Evolutionary conservation across 2,797 vertebrate genomes (phyloP), one percentile per base, ranked within the genome.

Genomic region (Acanthornis magna): DNA sequence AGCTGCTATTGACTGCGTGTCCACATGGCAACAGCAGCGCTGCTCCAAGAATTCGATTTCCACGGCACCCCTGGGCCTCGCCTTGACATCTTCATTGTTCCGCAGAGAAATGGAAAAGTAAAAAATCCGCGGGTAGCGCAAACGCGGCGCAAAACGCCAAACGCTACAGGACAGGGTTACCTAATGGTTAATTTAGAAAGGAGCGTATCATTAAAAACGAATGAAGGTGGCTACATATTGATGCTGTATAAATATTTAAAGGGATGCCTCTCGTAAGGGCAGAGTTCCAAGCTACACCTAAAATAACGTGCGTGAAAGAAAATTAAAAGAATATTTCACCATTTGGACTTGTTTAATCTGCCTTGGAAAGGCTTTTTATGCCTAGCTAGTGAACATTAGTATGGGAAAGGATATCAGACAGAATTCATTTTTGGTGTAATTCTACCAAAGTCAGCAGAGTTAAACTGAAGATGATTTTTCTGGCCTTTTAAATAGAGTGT

Each of bases 11-110:
- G 97, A 98, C 97, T 91, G 97, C 95, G 94, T 97, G 96, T 95
- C 98, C 98, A 97, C 98, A 98, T 98, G 97, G 98, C 98, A 98
- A 99, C 98, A 93, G 93, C 76, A 54, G 89, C 90, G 93, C 78
- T 72, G 94, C 97, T 98, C 97, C 98, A 97, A 97, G 97, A 98
- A 97, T 98, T 96, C 90, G 23, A 98, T 98, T 98, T 98, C 96
- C 98, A 98, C 96, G 29, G 96, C 93, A 96, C 97, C 98, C 96
- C 95, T 80, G 91, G 96, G 97, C 97, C 96, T 92, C 85, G 87
- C 95, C 98, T 96, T 98, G 98, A 98, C 97, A 97, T 98, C 97
- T 98, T 98, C 96, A 98, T 98, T 98, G 96, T 97, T 96, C 96
- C 89, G 86, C 68, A 17, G 97, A 67, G 27, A 94, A 93, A 94